A percentile compares a stretch with the other conserved stretches of the same genome.
phyloP scores from a whole-genome alignment of 2,113 vertebrate species.

The Suncus etruscus region DNA sequence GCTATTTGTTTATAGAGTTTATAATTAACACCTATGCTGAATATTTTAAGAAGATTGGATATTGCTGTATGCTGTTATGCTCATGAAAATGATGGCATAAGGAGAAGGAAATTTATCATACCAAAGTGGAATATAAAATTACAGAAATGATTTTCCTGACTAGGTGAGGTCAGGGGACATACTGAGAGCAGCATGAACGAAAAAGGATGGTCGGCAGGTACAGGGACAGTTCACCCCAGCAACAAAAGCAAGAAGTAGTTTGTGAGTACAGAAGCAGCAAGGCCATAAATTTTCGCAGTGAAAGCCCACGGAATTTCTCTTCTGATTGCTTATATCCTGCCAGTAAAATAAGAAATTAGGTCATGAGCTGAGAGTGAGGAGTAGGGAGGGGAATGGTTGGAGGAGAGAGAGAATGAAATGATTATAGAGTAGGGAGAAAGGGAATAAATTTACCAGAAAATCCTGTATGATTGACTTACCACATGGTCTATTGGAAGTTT shows the following conservation, averaged over 20 bases:
- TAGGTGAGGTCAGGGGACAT: not conserved
- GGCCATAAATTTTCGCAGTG: not conserved
- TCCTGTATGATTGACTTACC: not conserved
- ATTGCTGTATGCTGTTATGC: not conserved
- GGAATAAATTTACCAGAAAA: not conserved
- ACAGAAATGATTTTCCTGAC: not conserved
- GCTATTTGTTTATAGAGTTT: slow-evolving; percentile 56
- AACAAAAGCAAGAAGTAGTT: not conserved
- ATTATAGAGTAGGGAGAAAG: not conserved
- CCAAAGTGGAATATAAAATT: not conserved
- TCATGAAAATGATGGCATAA: not conserved
- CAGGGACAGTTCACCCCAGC: not conserved
- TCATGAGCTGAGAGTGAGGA: slow-evolving; percentile 34
- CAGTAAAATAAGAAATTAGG: slow-evolving; percentile 32
- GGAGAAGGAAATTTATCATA: not conserved
- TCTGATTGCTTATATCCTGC: slow-evolving; percentile 2
- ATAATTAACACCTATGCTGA: slow-evolving; percentile 18
- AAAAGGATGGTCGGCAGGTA: not conserved
- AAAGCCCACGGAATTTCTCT: not conserved
- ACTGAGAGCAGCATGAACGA: not conserved
- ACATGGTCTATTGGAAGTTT: not conserved
- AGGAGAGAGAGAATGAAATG: not conserved
- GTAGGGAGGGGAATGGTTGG: not conserved
- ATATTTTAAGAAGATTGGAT: slow-evolving; percentile 15
- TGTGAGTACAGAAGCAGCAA: not conserved